Evolutionary conservation across 2,797 vertebrate genomes (phyloP).

Genomic region (Eulemur rubriventer): DNA sequence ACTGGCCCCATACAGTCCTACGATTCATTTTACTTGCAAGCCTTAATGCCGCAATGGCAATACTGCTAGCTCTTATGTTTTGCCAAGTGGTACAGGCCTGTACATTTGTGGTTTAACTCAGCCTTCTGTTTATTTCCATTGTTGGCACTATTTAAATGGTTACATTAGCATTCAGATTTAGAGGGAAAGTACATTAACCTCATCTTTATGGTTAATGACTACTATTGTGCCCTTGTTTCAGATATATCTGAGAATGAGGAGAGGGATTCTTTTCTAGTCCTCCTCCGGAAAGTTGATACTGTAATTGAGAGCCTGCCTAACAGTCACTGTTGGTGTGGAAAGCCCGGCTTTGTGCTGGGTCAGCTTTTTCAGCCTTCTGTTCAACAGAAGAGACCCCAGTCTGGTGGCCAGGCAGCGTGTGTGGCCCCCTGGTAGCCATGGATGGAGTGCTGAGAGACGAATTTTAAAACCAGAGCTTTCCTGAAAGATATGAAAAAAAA

Average conservation of each 20-base stretch:
- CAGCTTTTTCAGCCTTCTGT: conserved; percentile 37
- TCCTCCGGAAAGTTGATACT: conserved; percentile 54
- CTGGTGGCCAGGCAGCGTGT: not conserved
- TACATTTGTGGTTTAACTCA: conserved; percentile 65
- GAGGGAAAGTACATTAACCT: conserved; percentile 64
- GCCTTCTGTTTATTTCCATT: conserved; percentile 70
- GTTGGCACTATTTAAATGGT: conserved; percentile 60
- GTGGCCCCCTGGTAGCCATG: not conserved
- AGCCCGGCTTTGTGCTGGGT: conserved; percentile 30
- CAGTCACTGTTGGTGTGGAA: not conserved
- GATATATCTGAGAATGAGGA: conserved; percentile 50
- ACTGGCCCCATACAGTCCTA: not conserved
- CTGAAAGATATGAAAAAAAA: not conserved
- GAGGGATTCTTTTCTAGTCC: conserved; percentile 35
- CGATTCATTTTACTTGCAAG: conserved; percentile 41
- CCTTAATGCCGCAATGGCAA: conserved; percentile 50
- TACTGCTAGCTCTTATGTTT: conserved; percentile 38
- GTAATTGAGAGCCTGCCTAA: conserved; percentile 51
- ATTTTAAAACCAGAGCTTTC: not conserved
- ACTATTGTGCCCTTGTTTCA: conserved; percentile 30
- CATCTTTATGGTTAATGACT: conserved; percentile 65
- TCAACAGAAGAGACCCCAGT: not conserved
- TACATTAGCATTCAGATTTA: conserved; percentile 63
- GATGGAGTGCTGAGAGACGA: not conserved
- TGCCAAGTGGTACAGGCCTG: conserved; percentile 54